These are phyloP conservation scores for Geopemphigus sp. DNA, from an alignment of 1,140 invertebrate species.

Conservation along the genomic window DNA sequence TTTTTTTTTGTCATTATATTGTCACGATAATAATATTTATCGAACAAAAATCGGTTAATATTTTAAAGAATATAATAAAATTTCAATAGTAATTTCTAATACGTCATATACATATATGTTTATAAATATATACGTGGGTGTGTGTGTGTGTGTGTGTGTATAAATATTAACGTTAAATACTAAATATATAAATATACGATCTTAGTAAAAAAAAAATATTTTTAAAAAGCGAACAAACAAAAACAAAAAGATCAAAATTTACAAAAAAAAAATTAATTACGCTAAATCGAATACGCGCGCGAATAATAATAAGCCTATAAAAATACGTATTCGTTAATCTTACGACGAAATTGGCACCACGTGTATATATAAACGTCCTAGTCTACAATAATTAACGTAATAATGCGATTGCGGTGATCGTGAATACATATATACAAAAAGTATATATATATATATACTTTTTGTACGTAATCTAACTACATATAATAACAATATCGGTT, in stretches of 20 bases:
- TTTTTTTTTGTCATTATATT: no score
- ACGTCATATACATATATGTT: not conserved
- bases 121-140: no score
- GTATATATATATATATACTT: no score
- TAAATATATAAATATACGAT: not conserved
- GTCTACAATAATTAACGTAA: not conserved
- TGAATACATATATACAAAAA: not conserved
- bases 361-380: slow-evolving; percentile 12
- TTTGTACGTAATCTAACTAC: not conserved
- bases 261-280: not conserved
- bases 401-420: not conserved
- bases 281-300: not conserved
- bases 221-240: slow-evolving; percentile 19
- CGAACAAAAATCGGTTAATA: slow-evolving; percentile 10
- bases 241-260: slow-evolving; percentile 18
- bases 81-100: not conserved
- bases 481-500: not conserved
- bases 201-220: no score
- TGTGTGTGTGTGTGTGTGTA: not conserved
- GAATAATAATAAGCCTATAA: not conserved
- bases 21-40: not conserved
- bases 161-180: not conserved
- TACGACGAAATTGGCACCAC: slow-evolving; percentile 33
- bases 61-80: slow-evolving; percentile 24
- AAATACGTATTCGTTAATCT: slow-evolving; percentile 3